Evolutionary conservation across 2,888 invertebrate genomes (phyloP).

Genomic region (Lissocephala sabroskyi): DNA sequence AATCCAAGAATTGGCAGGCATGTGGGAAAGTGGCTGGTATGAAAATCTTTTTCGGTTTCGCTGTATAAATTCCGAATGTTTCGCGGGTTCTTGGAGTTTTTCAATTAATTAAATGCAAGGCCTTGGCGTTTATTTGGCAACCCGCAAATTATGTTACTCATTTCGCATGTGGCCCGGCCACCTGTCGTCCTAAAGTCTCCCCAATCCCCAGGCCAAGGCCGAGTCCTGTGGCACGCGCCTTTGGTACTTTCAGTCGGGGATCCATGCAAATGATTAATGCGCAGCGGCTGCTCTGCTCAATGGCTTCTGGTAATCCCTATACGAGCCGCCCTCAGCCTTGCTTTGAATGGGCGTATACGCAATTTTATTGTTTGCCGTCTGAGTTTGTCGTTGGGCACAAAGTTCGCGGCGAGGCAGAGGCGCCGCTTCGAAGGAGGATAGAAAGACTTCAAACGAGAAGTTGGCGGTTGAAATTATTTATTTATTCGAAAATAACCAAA

Average conservation of each 20-base stretch:
- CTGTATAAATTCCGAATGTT: no score
- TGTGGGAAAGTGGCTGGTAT: no score
- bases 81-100: conserved; percentile 1
- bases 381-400: no score
- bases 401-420: no score
- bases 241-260: no score
- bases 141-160: conserved; percentile 26
- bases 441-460: background rate
- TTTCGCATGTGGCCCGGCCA: conserved; percentile 4
- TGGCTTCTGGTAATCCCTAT: no score
- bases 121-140: conserved; percentile 25
- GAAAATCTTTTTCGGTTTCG: no score
- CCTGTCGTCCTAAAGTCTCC: no score
- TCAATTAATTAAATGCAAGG: conserved; percentile 50
- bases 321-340: conserved; percentile 25
- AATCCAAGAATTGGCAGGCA: no score
- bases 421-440: conserved; percentile 16
- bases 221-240: no score
- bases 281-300: no score
- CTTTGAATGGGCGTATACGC: conserved; percentile 28
- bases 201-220: no score
- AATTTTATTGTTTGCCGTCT: conserved; percentile 38
- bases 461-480: background rate
- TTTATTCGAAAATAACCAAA: background rate
- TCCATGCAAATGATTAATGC: conserved; percentile 54